Percentiles rank a stretch among this genome's conserved stretches.
Conservation (phyloP, 2,113 vertebrate genomes). For the Colinus virginianus region DNA sequence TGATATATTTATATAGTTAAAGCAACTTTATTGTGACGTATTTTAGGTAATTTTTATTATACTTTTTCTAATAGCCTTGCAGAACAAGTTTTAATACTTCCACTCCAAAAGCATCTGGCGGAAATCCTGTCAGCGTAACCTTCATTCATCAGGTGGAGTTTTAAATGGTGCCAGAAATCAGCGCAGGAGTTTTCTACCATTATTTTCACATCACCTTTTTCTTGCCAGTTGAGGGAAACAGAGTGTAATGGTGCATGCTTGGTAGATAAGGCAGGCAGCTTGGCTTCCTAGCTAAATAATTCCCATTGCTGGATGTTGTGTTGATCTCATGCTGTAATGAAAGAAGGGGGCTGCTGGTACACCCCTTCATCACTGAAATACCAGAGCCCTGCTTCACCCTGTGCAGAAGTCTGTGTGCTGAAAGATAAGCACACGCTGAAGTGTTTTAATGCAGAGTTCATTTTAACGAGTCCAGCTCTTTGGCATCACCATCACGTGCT, state of each 20-base stretch:
- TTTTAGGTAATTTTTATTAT: neutral
- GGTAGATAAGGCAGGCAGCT: neutral
- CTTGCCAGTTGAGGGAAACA: neutral
- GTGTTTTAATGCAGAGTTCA: neutral
- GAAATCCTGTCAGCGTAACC: neutral
- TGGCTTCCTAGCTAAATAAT: neutral
- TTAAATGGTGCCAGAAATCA: conserved; percentile 12
- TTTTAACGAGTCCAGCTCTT: neutral
- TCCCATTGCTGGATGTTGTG: neutral
- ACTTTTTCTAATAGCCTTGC: neutral
- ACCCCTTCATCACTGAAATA: neutral
- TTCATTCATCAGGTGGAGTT: neutral
- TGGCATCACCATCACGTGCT: neutral
- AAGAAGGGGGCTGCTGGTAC: neutral
- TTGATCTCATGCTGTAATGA: neutral
- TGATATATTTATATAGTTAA: neutral
- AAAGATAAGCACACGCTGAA: neutral
- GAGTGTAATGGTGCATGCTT: neutral
- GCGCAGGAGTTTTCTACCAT: neutral
- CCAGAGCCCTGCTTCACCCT: neutral
- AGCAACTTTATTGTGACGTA: neutral
- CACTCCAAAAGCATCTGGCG: neutral
- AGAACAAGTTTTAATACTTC: neutral
- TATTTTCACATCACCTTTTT: neutral
- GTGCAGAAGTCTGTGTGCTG: neutral